These are phyloP conservation scores for Patiria pectinifera DNA, from an alignment of 53 echinoderm and acorn worm species.

Conservation along the genomic window DNA sequence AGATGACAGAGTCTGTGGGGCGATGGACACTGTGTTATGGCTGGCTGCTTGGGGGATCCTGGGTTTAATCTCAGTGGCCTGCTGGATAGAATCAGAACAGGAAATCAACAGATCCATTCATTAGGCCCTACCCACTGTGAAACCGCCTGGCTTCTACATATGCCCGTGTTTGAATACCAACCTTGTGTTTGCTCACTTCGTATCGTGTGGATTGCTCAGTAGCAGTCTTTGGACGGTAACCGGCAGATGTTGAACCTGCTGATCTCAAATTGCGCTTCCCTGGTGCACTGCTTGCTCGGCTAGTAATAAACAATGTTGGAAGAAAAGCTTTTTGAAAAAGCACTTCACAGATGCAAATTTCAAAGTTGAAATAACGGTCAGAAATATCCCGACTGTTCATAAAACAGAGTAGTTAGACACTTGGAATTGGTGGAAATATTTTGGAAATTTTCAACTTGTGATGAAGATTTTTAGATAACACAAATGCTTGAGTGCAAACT, in stretches of 20 bases:
- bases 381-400: too few species aligned
- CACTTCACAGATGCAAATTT: too few species aligned
- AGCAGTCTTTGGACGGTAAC: conserved; percentile 82
- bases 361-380: too few species aligned
- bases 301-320: not conserved
- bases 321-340: not conserved
- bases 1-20: conserved; percentile 78
- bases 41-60: conserved; percentile 93
- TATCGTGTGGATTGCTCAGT: conserved; percentile 57
- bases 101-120: not conserved
- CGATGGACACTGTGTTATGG: conserved; percentile 77
- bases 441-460: too few species aligned
- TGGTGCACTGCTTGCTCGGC: conserved; percentile 85
- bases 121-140: too few species aligned
- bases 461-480: too few species aligned
- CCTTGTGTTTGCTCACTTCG: conserved; percentile 62
- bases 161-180: not conserved
- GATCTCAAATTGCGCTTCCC: conserved; percentile 78
- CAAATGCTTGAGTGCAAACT: too few species aligned
- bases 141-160: too few species aligned
- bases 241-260: conserved; percentile 78
- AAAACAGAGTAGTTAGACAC: too few species aligned
- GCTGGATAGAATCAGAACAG: not conserved
- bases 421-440: too few species aligned
- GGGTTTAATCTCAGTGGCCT: conserved; percentile 67